Evolutionary conservation across 2,888 invertebrate species (phyloP).

Genomic region (Tortricodes alternella): DNA sequence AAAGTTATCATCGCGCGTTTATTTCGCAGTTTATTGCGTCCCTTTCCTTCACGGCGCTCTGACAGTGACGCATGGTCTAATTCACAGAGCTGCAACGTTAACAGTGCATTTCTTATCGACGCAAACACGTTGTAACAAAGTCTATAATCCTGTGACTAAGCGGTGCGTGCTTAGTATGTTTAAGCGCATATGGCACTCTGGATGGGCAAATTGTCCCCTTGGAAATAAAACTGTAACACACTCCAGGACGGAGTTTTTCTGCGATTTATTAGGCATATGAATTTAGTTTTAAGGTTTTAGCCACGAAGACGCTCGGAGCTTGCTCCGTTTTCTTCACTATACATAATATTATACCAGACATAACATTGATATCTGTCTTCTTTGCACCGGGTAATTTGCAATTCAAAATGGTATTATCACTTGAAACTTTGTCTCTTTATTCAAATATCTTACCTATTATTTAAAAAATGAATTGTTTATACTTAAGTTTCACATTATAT

Average conservation of each 20-base stretch:
- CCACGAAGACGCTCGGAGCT: too few species aligned
- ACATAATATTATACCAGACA: too few species aligned
- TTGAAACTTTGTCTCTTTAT: too few species aligned
- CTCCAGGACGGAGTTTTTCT: constrained; percentile 11
- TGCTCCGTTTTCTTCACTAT: too few species aligned
- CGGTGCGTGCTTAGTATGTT: constrained; percentile 36
- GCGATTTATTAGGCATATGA: constrained; percentile 23
- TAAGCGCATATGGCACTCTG: constrained; percentile 51
- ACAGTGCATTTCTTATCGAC: constrained; percentile 39
- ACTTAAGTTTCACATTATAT: too few species aligned
- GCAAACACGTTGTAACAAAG: constrained; percentile 46
- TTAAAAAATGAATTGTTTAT: too few species aligned
- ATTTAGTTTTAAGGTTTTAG: too few species aligned
- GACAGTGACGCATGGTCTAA: constrained; percentile 77
- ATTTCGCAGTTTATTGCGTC: constrained; percentile 75
- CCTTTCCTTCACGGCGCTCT: constrained; percentile 49
- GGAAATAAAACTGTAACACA: constrained; percentile 63
- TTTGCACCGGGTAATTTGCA: too few species aligned
- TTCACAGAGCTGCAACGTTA: constrained; percentile 59
- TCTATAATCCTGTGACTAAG: constrained; percentile 40
- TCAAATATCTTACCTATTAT: too few species aligned
- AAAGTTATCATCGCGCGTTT: constrained; percentile 65
- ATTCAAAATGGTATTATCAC: too few species aligned
- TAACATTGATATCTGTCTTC: too few species aligned
- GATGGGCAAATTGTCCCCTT: constrained; percentile 63